Evolutionary conservation across 2,797 vertebrate species (phyloP).

Genomic region (Salarias fasciatus): DNA sequence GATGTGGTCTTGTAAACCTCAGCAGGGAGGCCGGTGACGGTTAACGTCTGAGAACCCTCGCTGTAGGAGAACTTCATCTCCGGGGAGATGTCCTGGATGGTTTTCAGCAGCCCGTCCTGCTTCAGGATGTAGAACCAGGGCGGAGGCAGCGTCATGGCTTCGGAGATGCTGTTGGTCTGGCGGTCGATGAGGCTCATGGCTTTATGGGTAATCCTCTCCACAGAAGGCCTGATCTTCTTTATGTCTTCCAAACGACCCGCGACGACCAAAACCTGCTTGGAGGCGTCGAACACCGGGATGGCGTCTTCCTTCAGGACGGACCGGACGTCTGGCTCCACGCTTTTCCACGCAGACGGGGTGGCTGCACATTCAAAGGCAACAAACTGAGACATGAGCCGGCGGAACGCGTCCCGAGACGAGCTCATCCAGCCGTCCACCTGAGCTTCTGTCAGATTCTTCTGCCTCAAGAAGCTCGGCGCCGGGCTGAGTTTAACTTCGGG

Average conservation of each 20-base stretch:
- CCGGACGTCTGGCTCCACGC: constrained; percentile 64
- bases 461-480: constrained; percentile 70
- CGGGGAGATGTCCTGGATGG: constrained; percentile 53
- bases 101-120: constrained; percentile 67
- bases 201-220: constrained; percentile 68
- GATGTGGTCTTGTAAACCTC: constrained; percentile 81
- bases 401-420: constrained; percentile 64
- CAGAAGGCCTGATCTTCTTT: constrained; percentile 46
- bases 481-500: constrained; percentile 77
- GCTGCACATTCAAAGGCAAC: constrained; percentile 44
- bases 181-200: constrained; percentile 69
- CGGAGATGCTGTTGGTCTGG: constrained; percentile 70
- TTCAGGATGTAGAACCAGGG: constrained; percentile 76
- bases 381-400: constrained; percentile 74
- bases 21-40: constrained; percentile 73
- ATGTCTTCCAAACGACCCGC: constrained; percentile 79
- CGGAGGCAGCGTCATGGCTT: constrained; percentile 64
- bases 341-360: constrained; percentile 73
- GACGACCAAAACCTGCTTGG: constrained; percentile 65
- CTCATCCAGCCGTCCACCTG: constrained; percentile 79
- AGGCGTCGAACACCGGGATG: constrained; percentile 54
- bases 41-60: constrained; percentile 53
- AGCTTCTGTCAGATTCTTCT: constrained; percentile 59
- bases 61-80: constrained; percentile 76
- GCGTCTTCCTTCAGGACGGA: constrained; percentile 56